These are phyloP conservation scores for Julus scanicus DNA, from an alignment of 2,888 invertebrate genomes.

Conservation along the genomic window DNA sequence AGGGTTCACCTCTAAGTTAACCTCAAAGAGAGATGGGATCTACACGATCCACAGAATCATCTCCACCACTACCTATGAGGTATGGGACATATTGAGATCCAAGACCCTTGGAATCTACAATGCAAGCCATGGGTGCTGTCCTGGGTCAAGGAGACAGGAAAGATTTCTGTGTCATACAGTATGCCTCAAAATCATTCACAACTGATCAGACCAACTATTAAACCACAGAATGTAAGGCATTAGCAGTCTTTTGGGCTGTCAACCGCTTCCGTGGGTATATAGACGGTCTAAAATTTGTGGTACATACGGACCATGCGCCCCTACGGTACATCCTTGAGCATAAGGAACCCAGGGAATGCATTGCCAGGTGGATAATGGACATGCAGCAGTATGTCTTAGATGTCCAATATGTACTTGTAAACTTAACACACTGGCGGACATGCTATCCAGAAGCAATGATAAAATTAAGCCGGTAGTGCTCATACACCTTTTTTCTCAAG, in stretches of 20 bases:
- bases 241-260: background rate
- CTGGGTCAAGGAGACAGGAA: background rate
- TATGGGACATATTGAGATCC: no score
- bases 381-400: background rate
- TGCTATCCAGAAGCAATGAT: background rate
- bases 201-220: background rate
- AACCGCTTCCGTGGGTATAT: background rate
- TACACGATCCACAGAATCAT: no score
- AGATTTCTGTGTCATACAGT: background rate
- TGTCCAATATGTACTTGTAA: background rate
- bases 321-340: background rate
- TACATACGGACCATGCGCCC: background rate
- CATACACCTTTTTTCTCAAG: background rate
- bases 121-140: background rate
- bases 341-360: background rate
- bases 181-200: background rate
- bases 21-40: no score
- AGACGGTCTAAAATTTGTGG: background rate
- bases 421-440: background rate
- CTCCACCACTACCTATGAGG: no score
- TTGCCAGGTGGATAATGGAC: background rate
- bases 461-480: background rate
- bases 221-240: no score
- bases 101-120: no score
- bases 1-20: no score